Conservation (phyloP, 2,797 vertebrate species). For the Enteromius thamalakanensis region DNA sequence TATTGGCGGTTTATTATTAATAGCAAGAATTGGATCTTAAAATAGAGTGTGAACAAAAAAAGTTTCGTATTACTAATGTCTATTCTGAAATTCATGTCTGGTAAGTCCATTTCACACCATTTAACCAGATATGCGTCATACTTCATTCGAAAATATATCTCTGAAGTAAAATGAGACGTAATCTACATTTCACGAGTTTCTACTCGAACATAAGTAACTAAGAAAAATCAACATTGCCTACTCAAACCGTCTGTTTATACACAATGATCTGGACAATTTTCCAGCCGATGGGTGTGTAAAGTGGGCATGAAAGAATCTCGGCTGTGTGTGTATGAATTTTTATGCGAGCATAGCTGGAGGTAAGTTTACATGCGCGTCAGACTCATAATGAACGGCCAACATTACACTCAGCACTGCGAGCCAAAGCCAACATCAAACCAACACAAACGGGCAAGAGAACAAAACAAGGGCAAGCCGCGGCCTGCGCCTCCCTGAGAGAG, state of each 20-base stretch:
- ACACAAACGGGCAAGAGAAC: conserved; percentile 51
- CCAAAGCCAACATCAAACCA: conserved; percentile 56
- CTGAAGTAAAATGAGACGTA: neutral
- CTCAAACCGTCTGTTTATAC: neutral
- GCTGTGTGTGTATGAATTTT: conserved; percentile 10
- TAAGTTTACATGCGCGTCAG: conserved; percentile 43
- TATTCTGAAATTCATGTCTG: neutral
- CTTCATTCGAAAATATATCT: neutral
- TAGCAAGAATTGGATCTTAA: neutral
- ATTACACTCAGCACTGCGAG: neutral
- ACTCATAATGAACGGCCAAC: conserved; percentile 36
- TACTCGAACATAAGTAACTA: neutral
- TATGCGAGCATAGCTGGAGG: conserved; percentile 40
- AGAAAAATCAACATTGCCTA: neutral
- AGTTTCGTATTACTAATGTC: neutral
- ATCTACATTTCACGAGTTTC: neutral
- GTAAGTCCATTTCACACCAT: neutral
- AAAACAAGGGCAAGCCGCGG: conserved; percentile 30
- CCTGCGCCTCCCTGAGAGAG: conserved; percentile 8
- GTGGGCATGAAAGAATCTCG: neutral
- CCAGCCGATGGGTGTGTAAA: neutral
- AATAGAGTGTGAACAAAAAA: neutral
- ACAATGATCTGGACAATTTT: conserved; percentile 2
- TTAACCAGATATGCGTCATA: neutral
- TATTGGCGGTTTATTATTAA: neutral